Conservation (phyloP, 2,113 vertebrate genomes). For the Corythoichthys haematopterus region DNA sequence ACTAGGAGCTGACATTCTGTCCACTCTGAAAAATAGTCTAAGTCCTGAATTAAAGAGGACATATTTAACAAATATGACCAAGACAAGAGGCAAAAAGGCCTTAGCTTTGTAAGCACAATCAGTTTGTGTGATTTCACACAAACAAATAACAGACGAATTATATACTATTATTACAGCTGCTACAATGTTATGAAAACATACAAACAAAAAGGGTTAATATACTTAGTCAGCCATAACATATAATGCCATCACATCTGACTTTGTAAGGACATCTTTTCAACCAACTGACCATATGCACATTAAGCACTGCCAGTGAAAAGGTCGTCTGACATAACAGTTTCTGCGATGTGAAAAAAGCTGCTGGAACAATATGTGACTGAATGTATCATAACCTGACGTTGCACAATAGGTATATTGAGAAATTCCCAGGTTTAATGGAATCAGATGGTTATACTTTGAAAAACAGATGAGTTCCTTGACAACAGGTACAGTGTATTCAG, state of each 20-base stretch:
- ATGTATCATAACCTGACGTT: too few species aligned
- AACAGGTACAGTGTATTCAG: too few species aligned
- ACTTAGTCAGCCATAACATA: not conserved
- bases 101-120: not conserved
- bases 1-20: slow-evolving; percentile 23
- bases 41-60: slow-evolving; percentile 29
- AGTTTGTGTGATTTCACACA: too few species aligned
- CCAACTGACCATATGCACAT: too few species aligned
- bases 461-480: too few species aligned
- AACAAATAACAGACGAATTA: too few species aligned
- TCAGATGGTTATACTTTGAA: too few species aligned
- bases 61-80: slow-evolving; percentile 31
- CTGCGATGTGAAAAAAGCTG: not conserved
- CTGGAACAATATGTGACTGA: not conserved
- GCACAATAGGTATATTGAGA: too few species aligned
- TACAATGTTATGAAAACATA: not conserved
- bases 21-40: slow-evolving; percentile 25
- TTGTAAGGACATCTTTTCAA: not conserved
- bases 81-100: slow-evolving; percentile 16
- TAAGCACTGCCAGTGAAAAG: not conserved
- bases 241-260: not conserved
- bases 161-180: not conserved
- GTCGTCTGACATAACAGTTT: not conserved
- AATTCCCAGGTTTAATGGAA: too few species aligned
- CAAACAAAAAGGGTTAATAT: not conserved